phyloP scores from a whole-genome alignment of 1,140 invertebrate genomes.

The Goniozus legneri region DNA sequence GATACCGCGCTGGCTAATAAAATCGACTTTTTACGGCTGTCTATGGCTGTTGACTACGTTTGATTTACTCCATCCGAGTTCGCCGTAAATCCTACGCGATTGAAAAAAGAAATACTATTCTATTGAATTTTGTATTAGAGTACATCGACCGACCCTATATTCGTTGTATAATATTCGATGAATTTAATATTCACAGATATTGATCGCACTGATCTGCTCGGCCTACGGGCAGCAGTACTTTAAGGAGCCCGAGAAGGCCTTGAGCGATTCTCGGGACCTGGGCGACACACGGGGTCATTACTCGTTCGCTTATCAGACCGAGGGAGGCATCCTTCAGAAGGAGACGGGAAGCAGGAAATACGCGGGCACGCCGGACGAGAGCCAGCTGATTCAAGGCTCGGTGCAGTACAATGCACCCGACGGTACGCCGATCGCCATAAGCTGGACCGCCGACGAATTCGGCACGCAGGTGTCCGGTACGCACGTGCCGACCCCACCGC shows the following conservation, averaged over 20 bases:
- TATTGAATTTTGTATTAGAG: too few relatives aligned
- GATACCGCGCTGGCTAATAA: too few relatives aligned
- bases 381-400: slow-evolving; percentile 54
- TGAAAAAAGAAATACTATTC: too few relatives aligned
- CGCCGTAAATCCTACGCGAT: too few relatives aligned
- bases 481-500: slow-evolving; percentile 71
- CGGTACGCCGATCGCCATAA: slow-evolving; percentile 51
- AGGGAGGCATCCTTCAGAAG: slow-evolving; percentile 52
- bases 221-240: slow-evolving; percentile 38
- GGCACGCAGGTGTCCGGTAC: slow-evolving; percentile 57
- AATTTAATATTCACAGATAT: slow-evolving; percentile 21
- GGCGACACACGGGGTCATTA: slow-evolving; percentile 47
- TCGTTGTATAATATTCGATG: too few relatives aligned
- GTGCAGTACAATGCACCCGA: slow-evolving; percentile 59
- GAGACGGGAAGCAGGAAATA: slow-evolving; percentile 52
- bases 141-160: too few relatives aligned
- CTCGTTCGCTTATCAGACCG: slow-evolving; percentile 50
- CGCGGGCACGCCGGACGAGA: slow-evolving; percentile 47
- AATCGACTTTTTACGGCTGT: too few relatives aligned
- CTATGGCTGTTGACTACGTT: too few relatives aligned
- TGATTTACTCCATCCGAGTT: too few relatives aligned
- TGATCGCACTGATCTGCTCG: slow-evolving; percentile 19
- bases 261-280: slow-evolving; percentile 36
- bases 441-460: slow-evolving; percentile 55
- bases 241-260: slow-evolving; percentile 44